These are phyloP conservation scores for Leucosticte australis DNA, from an alignment of 2,113 vertebrate species.

Conservation along the genomic window DNA sequence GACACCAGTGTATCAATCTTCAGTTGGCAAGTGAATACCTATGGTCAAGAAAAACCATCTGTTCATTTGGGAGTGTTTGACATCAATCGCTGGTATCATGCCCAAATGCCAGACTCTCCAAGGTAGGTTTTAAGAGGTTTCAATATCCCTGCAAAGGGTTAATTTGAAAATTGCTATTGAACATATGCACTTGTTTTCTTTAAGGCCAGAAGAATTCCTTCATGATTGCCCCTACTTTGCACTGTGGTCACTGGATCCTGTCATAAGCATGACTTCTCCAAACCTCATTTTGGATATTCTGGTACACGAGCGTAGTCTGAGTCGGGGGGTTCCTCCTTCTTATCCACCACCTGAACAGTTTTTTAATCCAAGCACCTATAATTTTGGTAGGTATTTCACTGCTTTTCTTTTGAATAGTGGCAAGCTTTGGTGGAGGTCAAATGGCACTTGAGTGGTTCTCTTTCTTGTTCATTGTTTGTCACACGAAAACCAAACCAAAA, in stretches of 20 bases:
- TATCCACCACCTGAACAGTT: constrained; percentile 93
- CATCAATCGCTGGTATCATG: constrained; percentile 97
- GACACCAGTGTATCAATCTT: constrained; percentile 94
- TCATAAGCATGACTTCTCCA: constrained; percentile 77
- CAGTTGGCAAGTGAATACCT: constrained; percentile 91
- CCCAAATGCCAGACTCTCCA: constrained; percentile 96
- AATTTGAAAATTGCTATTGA: background rate
- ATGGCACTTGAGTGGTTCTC: background rate
- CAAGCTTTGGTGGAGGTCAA: background rate
- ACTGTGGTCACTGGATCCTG: constrained; percentile 89
- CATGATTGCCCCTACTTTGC: constrained; percentile 92
- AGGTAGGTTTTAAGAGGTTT: constrained; percentile 77
- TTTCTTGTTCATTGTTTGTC: background rate
- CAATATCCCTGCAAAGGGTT: background rate
- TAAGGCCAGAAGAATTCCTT: constrained; percentile 87
- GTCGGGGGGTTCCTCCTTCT: constrained; percentile 82
- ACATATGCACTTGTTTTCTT: background rate
- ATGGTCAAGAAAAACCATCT: constrained; percentile 84
- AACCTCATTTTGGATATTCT: background rate
- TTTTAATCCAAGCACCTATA: constrained; percentile 83
- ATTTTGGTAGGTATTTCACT: constrained; percentile 66
- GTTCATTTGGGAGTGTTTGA: constrained; percentile 90
- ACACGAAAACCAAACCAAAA: background rate
- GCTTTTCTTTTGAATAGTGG: background rate
- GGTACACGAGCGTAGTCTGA: constrained; percentile 22